Evolutionary conservation across 2,888 invertebrate species (phyloP).

Genomic region (Pristionchus arcanus): DNA sequence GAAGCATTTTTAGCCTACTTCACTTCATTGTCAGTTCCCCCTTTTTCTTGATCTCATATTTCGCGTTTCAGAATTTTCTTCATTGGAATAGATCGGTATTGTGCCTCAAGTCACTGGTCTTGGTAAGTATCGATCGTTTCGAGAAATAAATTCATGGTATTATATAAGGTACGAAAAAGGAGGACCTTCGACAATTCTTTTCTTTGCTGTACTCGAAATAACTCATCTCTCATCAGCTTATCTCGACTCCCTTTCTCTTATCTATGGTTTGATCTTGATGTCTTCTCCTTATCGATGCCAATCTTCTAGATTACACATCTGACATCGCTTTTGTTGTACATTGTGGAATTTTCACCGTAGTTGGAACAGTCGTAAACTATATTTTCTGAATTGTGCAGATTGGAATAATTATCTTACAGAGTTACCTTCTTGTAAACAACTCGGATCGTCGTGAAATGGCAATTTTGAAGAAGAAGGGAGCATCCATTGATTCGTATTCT

Average conservation of each 20-base stretch:
- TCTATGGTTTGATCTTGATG: not conserved
- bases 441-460: not conserved
- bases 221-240: not conserved
- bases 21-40: not conserved
- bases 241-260: not conserved
- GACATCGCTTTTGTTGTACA: not conserved
- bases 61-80: not conserved
- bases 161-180: not conserved
- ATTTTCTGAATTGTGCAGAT: not conserved
- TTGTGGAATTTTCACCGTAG: not conserved
- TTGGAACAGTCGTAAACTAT: not conserved
- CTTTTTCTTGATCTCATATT: not conserved
- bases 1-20: not conserved
- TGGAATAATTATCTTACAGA: not conserved
- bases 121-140: not conserved
- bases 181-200: not conserved
- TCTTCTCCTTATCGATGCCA: not conserved
- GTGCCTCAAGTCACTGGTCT: not conserved
- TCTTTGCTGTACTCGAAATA: not conserved
- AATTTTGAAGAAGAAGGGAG: constrained; percentile 1
- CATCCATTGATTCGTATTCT: not conserved
- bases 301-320: not conserved
- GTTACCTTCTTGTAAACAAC: not conserved
- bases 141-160: too few relatives aligned
- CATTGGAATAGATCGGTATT: constrained; percentile 16